These are phyloP conservation scores for Xylota sylvarum DNA, from an alignment of 2,888 invertebrate genomes.

Conservation along the genomic window DNA sequence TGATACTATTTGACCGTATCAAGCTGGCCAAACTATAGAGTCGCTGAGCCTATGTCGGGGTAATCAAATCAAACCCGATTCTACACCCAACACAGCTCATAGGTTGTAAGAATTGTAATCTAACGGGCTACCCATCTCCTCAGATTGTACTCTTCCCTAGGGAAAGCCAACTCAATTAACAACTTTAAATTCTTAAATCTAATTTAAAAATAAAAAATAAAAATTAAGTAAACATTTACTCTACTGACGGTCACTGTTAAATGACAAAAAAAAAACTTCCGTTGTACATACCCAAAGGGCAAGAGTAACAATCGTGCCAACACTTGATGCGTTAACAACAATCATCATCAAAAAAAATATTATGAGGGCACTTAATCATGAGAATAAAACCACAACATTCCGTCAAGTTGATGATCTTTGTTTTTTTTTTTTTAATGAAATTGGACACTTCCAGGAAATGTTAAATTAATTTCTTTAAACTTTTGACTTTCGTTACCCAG, in stretches of 20 bases:
- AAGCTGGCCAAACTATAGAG: too few relatives aligned
- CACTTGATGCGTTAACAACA: constrained; percentile 19
- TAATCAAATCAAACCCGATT: too few relatives aligned
- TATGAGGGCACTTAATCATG: constrained; percentile 37
- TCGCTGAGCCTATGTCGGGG: too few relatives aligned
- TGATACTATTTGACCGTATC: too few relatives aligned
- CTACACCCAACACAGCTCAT: too few relatives aligned
- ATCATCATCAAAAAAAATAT: constrained; percentile 13
- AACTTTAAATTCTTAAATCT: background rate
- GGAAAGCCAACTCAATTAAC: background rate
- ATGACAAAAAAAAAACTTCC: constrained; percentile 17
- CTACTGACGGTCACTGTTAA: background rate
- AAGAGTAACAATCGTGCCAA: constrained; percentile 7
- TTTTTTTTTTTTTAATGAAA: constrained; percentile 6
- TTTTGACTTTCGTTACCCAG: constrained; percentile 13
- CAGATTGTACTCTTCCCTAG: too few relatives aligned
- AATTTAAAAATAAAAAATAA: constrained; percentile 4
- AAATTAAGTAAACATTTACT: background rate
- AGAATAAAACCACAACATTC: constrained; percentile 13
- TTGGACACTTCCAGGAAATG: constrained; percentile 49
- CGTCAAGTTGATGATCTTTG: constrained; percentile 2
- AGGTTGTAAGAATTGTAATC: too few relatives aligned
- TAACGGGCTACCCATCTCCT: too few relatives aligned
- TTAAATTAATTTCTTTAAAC: constrained; percentile 27
- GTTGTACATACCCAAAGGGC: background rate